Evolutionary conservation across 2,797 vertebrate species (phyloP).

Genomic region (Alca torda): DNA sequence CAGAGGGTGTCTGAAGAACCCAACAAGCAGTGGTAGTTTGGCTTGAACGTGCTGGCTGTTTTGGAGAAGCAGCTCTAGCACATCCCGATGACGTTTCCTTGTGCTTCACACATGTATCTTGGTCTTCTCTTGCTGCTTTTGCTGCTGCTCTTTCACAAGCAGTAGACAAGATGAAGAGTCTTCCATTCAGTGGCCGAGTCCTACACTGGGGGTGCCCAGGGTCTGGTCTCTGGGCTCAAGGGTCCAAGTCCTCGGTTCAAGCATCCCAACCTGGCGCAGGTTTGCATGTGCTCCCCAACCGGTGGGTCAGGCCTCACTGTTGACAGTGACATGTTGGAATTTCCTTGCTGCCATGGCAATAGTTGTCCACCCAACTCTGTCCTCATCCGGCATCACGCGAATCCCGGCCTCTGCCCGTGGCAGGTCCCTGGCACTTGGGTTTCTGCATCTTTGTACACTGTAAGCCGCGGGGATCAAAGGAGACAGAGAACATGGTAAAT

Average conservation of each 20-base stretch:
- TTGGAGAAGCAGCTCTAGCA: background rate
- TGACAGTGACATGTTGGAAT: background rate
- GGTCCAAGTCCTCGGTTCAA: background rate
- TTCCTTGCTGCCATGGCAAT: background rate
- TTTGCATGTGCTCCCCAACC: background rate
- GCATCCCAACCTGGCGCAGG: background rate
- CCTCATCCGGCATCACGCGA: background rate
- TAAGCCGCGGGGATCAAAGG: background rate
- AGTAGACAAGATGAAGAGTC: background rate
- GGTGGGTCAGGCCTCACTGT: accelerated
- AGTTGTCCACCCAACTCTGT: accelerated
- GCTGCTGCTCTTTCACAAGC: background rate
- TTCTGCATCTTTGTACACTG: background rate
- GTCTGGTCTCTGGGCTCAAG: background rate
- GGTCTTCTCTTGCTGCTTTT: background rate
- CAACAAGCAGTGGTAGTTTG: background rate
- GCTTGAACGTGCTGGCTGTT: background rate
- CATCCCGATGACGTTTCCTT: background rate
- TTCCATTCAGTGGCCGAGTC: background rate
- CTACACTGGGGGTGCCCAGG: background rate
- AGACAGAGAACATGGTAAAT: background rate
- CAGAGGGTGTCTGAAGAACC: background rate
- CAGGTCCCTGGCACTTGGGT: background rate
- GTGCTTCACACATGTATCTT: background rate
- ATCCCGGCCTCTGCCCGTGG: background rate